Conservation (phyloP, 2,113 vertebrate genomes). For the Pagrus major region DNA sequence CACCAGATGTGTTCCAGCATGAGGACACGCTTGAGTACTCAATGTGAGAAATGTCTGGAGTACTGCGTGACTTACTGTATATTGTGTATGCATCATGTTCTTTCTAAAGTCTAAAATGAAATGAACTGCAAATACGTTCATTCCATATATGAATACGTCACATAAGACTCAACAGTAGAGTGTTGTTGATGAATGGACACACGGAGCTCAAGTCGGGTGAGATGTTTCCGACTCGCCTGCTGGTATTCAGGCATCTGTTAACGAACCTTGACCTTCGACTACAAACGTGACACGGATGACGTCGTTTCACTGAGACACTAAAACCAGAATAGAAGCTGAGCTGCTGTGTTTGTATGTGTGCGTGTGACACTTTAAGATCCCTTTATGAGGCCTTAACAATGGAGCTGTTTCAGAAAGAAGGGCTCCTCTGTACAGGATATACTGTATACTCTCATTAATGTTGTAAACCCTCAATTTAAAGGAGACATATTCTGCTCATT, state of each 20-base stretch:
- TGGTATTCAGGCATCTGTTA: slow-evolving; percentile 2
- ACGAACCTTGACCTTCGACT: slow-evolving; percentile 6
- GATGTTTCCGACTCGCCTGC: neutral
- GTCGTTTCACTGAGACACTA: neutral
- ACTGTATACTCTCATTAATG: neutral
- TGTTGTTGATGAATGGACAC: neutral
- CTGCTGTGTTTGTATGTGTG: neutral
- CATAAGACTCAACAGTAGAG: neutral
- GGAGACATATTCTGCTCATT: too few species aligned
- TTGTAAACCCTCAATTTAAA: neutral
- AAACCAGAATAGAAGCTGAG: slow-evolving; percentile 23
- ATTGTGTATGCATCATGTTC: neutral
- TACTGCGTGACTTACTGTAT: neutral
- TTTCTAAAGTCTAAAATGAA: neutral
- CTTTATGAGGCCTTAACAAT: neutral
- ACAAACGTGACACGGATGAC: neutral
- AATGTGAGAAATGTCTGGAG: slow-evolving; percentile 7
- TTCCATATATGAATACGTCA: neutral
- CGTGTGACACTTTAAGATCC: neutral
- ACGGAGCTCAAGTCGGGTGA: neutral
- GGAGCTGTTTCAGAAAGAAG: neutral
- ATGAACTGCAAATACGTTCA: neutral
- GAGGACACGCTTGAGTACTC: neutral
- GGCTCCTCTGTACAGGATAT: neutral
- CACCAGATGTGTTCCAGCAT: slow-evolving; percentile 4